These are phyloP conservation scores for Pangasius krempfi DNA, from an alignment of 2,797 vertebrate species.

Conservation along the genomic window DNA sequence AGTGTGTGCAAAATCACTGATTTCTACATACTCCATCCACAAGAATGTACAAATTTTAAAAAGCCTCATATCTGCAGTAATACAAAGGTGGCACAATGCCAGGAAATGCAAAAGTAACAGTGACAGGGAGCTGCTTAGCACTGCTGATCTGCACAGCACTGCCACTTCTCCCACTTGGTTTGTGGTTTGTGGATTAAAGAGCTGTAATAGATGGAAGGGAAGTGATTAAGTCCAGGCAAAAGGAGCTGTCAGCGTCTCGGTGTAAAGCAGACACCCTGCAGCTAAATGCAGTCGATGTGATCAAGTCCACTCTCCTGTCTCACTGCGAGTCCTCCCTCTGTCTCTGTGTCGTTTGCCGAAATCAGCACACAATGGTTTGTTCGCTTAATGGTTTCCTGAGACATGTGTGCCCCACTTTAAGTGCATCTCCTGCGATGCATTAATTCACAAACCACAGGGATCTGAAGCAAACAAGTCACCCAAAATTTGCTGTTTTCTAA, in stretches of 20 bases:
- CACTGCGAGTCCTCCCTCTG: constrained; percentile 3
- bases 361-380: background rate
- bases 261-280: constrained; percentile 44
- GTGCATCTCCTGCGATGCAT: constrained; percentile 26
- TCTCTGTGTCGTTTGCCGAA: constrained; percentile 15
- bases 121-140: background rate
- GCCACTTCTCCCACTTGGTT: constrained; percentile 13
- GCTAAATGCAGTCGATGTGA: constrained; percentile 45
- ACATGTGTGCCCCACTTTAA: constrained; percentile 6
- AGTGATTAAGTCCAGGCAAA: constrained; percentile 50
- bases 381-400: constrained; percentile 30
- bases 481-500: constrained; percentile 3
- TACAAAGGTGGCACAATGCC: constrained; percentile 1
- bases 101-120: background rate
- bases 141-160: constrained; percentile 9
- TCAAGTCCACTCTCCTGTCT: constrained; percentile 28
- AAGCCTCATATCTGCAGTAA: background rate
- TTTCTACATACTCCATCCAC: background rate
- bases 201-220: constrained; percentile 41
- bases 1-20: background rate
- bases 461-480: constrained; percentile 2
- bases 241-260: constrained; percentile 39
- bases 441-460: constrained; percentile 22
- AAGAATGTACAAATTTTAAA: background rate
- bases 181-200: constrained; percentile 40